Evolutionary conservation across 1,140 invertebrate species (phyloP), one percentile per base, ranked within the genome.

Genomic region (Drosophila takahashii): DNA sequence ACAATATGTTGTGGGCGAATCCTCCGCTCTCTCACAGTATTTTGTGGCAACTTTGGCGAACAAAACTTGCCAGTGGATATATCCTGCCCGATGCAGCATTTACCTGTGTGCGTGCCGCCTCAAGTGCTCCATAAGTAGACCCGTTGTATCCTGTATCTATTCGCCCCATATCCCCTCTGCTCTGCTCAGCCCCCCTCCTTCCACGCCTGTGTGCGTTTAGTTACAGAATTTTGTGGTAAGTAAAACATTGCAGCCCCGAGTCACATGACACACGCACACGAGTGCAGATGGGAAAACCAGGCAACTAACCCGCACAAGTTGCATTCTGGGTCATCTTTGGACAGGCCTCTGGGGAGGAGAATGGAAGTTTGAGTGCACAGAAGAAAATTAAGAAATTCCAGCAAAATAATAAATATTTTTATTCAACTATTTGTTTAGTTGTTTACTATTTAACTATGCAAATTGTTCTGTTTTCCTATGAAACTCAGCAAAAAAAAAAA

Each of bases 221-320:
- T 86, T 86, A 86, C 81, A 86, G 78, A 66, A 78, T 86, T 81
- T 86, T 86, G 81, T 87, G 81, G 81, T 81, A 87, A 86, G 81
- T 85, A 86, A 86, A 85, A 86, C 81, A 86, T 86, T 85, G 77
- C 77, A 62, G 73, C 56, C 66, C 60, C 67, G 50, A 77, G 47
- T 77, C 53, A 65, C 75, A 75, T 52, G 60, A 65, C 71, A 45
- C 47, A 60, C 64, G 60, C 59, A 64, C 61, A 65, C 45, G 18
- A 32, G 42, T 32, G 42, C 44, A 58, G 42, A 34, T 51, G 45
- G 65, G 39, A 72, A 61, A 61, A 29, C 70, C 69, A 73, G 58
- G 34, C 67, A 86, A 65, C 81, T 67, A 80, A 85, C 77, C 81
- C 65, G 64, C 78, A 81, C 83, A 87, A 87, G 69, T 78, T 86